A percentile compares a stretch with the other conserved stretches of the same genome.
These are phyloP conservation scores for Charanyca ferruginea DNA, from an alignment of 2,888 invertebrate species.

Conservation along the genomic window DNA sequence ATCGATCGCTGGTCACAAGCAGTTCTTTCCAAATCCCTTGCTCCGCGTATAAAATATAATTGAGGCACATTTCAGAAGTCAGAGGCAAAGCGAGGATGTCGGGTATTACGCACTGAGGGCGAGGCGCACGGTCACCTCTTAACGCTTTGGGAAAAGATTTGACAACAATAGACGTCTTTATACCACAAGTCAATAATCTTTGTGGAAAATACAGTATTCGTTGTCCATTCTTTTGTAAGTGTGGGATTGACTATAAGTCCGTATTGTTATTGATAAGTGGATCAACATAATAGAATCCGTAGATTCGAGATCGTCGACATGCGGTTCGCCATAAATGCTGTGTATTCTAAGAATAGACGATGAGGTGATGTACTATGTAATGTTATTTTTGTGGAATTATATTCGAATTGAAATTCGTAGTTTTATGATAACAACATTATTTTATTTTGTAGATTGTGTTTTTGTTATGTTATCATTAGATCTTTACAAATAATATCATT, in stretches of 20 bases:
- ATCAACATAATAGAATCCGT: neutral
- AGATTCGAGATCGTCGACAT: neutral
- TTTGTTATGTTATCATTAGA: too few species aligned
- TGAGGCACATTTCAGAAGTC: conserved; percentile 24
- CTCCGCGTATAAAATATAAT: conserved; percentile 41
- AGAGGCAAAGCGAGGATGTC: conserved; percentile 3
- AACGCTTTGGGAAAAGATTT: conserved; percentile 9
- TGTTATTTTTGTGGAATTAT: neutral
- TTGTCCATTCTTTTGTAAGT: conserved; percentile 2
- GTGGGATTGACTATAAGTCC: neutral
- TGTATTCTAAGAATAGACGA: neutral
- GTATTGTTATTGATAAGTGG: neutral
- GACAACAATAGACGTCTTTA: conserved; percentile 26
- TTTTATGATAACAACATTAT: too few species aligned
- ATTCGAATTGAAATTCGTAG: neutral
- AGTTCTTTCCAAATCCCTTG: conserved; percentile 16
- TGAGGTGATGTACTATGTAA: neutral
- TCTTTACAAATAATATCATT: too few species aligned
- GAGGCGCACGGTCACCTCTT: conserved; percentile 6
- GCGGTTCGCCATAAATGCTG: neutral
- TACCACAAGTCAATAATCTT: conserved; percentile 12
- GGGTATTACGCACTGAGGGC: conserved; percentile 7
- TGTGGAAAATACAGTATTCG: conserved; percentile 3
- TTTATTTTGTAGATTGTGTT: too few species aligned
- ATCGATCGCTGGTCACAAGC: neutral